A percentile compares a stretch with the other conserved stretches of the same genome.
These are phyloP conservation scores for Plectropomus leopardus DNA, from an alignment of 2,113 vertebrate genomes.

Conservation along the genomic window DNA sequence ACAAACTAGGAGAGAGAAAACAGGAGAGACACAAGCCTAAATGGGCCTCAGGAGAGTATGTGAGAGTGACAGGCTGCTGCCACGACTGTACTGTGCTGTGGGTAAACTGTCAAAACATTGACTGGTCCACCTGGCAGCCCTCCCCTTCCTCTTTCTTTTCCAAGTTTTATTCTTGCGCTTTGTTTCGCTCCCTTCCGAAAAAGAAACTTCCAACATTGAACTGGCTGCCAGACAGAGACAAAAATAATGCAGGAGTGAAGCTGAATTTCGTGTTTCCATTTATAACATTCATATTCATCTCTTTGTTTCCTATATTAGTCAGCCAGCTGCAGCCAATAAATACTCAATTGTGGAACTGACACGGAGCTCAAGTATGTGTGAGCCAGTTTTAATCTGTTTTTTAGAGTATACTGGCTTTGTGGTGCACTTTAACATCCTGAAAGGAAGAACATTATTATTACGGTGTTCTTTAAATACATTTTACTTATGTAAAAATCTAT, in stretches of 20 bases:
- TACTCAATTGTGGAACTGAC: neutral
- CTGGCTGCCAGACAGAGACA: conserved; percentile 10
- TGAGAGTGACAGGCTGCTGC: conserved; percentile 73
- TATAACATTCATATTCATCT: neutral
- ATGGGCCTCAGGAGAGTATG: conserved; percentile 65
- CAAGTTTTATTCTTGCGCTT: conserved; percentile 43
- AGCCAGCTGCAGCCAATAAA: neutral
- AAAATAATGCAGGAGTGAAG: conserved; percentile 1
- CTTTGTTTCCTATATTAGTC: neutral
- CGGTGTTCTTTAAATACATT: neutral
- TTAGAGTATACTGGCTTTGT: neutral
- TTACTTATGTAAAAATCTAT: neutral
- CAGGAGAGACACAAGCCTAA: conserved; percentile 60
- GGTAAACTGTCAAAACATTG: conserved; percentile 74
- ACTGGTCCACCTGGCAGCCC: conserved; percentile 71
- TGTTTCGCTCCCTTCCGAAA: conserved; percentile 1
- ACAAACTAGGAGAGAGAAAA: conserved; percentile 47
- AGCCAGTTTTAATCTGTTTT: neutral
- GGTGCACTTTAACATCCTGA: neutral
- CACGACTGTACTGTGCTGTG: conserved; percentile 60
- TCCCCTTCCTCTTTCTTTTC: conserved; percentile 36
- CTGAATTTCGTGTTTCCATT: neutral
- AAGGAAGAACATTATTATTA: neutral
- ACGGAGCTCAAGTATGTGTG: neutral
- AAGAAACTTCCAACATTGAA: conserved; percentile 32